Conservation (phyloP, 2,888 invertebrate species). For the Sialis fuliginosa region DNA sequence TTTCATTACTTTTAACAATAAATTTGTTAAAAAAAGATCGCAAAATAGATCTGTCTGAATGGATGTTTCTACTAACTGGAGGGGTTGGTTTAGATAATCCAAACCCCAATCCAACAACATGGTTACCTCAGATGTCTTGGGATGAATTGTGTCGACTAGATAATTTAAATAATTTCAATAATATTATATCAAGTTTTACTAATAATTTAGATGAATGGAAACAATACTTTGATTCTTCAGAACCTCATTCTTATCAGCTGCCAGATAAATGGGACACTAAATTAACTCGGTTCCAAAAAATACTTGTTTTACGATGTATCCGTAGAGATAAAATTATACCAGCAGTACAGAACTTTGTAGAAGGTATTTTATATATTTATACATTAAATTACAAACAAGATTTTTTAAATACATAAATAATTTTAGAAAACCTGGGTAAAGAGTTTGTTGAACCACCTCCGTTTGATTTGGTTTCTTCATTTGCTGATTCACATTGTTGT, state of each 20-base stretch:
- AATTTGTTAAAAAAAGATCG: constrained; percentile 46
- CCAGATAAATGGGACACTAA: constrained; percentile 52
- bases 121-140: constrained; percentile 59
- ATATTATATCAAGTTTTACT: constrained; percentile 47
- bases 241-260: constrained; percentile 53
- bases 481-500: constrained; percentile 66
- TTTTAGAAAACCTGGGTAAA: constrained; percentile 48
- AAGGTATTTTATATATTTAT: constrained; percentile 22
- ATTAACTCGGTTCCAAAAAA: constrained; percentile 49
- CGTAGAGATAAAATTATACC: constrained; percentile 78
- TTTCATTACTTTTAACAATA: constrained; percentile 60
- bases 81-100: constrained; percentile 67
- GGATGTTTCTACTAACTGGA: constrained; percentile 78
- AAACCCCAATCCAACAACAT: constrained; percentile 44
- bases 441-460: constrained; percentile 78
- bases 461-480: constrained; percentile 72
- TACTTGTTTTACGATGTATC: constrained; percentile 64
- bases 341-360: constrained; percentile 53
- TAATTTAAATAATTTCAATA: constrained; percentile 32
- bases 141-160: constrained; percentile 54
- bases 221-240: constrained; percentile 48
- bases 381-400: background rate
- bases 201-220: constrained; percentile 47
- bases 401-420: constrained; percentile 1
- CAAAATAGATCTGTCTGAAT: constrained; percentile 42